phyloP scores from a whole-genome alignment of 1,140 invertebrate species.

The Ruditapes philippinarum region DNA sequence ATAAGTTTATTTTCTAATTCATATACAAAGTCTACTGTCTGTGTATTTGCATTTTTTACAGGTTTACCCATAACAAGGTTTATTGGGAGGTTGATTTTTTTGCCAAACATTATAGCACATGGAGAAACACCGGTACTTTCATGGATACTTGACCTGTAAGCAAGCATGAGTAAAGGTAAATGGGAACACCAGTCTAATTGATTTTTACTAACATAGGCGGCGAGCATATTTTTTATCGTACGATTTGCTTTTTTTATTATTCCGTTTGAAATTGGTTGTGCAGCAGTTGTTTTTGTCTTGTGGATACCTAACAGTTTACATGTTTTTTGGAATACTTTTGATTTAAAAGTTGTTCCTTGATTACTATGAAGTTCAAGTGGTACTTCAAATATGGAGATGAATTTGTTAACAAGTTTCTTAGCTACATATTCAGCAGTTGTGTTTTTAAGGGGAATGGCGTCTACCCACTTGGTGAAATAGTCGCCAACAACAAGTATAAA shows the following conservation, averaged over 20 bases:
- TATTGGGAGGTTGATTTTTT: too few species aligned
- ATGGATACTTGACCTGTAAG: slow-evolving; percentile 48
- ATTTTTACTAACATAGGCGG: background rate
- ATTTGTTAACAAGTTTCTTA: too few species aligned
- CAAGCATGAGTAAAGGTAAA: too few species aligned
- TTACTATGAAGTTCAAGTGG: slow-evolving; percentile 1
- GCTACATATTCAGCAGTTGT: too few species aligned
- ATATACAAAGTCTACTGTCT: background rate
- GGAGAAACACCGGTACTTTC: slow-evolving; percentile 56
- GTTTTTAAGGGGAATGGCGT: slow-evolving; percentile 57
- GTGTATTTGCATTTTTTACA: too few species aligned
- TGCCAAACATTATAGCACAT: too few species aligned
- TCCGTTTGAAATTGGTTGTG: background rate
- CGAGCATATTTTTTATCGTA: too few species aligned
- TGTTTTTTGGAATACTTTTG: too few species aligned
- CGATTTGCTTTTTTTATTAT: slow-evolving; percentile 1
- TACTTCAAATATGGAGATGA: too few species aligned
- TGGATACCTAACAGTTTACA: slow-evolving; percentile 60
- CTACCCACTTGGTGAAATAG: slow-evolving; percentile 68
- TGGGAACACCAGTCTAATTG: background rate
- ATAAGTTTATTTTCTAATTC: background rate
- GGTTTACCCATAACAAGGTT: too few species aligned
- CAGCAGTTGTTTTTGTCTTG: too few species aligned
- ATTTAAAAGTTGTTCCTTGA: slow-evolving; percentile 77
- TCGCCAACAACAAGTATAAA: slow-evolving; percentile 67